Percentiles rank a stretch among this genome's conserved stretches.
These are phyloP conservation scores for Otocyon megalotis DNA, from an alignment of 2,113 vertebrate species.

Conservation along the genomic window DNA sequence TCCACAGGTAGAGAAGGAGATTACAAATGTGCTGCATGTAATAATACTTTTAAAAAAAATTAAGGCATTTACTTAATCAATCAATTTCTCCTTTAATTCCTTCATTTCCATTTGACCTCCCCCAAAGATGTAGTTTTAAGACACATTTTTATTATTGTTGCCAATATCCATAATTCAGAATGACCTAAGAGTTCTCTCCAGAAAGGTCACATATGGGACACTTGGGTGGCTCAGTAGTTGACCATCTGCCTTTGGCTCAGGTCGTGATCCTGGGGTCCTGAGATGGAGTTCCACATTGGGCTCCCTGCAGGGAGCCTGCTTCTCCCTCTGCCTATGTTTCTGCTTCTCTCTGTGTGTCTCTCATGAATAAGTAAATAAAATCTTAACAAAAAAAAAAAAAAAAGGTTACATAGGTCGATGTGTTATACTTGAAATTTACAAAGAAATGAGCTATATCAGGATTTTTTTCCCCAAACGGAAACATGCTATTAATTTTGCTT, in stretches of 20 bases:
- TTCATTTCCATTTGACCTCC: not conserved
- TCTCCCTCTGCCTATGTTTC: not conserved
- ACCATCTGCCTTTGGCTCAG: not conserved
- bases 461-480: not conserved
- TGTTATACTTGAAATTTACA: not conserved
- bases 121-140: not conserved
- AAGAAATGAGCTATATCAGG: not conserved
- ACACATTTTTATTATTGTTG: not conserved
- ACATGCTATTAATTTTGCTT: not conserved
- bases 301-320: not conserved
- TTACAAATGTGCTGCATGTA: not conserved
- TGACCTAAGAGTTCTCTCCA: not conserved
- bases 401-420: not conserved
- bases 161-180: not conserved
- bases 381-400: not conserved
- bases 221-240: not conserved
- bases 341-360: not conserved
- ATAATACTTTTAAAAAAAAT: not conserved
- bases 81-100: constrained; percentile 11
- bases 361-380: not conserved
- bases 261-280: not conserved
- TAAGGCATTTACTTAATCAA: not conserved
- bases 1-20: not conserved
- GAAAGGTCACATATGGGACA: not conserved
- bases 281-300: not conserved